These are phyloP conservation scores for Hypocryptadius cinnamomeus DNA, from an alignment of 2,113 vertebrate genomes.

Conservation along the genomic window DNA sequence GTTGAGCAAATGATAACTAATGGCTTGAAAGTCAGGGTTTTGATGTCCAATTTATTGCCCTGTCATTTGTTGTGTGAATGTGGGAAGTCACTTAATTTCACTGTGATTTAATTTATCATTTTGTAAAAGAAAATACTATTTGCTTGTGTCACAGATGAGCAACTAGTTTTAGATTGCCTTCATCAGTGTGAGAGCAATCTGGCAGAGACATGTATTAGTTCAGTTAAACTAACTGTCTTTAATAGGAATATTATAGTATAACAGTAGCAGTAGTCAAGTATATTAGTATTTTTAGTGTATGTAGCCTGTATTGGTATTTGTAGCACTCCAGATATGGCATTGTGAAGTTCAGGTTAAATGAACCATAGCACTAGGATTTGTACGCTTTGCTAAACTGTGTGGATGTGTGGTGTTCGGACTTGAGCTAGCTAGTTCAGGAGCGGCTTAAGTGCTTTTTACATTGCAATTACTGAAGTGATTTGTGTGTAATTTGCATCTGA, in stretches of 20 bases:
- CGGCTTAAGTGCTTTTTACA: background rate
- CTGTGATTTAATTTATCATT: background rate
- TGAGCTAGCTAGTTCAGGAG: background rate
- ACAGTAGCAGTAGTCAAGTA: background rate
- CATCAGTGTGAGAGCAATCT: background rate
- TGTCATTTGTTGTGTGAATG: background rate
- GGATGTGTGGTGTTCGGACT: background rate
- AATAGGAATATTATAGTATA: background rate
- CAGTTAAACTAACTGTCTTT: background rate
- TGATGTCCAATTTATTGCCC: background rate
- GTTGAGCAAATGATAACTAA: background rate
- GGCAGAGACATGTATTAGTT: background rate
- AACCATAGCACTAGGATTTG: background rate
- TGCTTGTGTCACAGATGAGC: background rate
- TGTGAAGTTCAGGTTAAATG: background rate
- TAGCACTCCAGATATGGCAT: background rate
- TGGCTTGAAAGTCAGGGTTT: background rate
- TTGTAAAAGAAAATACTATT: background rate
- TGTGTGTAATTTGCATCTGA: background rate
- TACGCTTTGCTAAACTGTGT: background rate
- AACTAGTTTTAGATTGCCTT: background rate
- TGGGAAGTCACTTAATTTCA: background rate
- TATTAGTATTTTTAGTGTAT: background rate
- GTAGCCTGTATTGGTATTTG: background rate
- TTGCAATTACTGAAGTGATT: background rate